These are phyloP conservation scores for Myoxocephalus aenaeus DNA, from an alignment of 2,797 vertebrate genomes.

Conservation along the genomic window DNA sequence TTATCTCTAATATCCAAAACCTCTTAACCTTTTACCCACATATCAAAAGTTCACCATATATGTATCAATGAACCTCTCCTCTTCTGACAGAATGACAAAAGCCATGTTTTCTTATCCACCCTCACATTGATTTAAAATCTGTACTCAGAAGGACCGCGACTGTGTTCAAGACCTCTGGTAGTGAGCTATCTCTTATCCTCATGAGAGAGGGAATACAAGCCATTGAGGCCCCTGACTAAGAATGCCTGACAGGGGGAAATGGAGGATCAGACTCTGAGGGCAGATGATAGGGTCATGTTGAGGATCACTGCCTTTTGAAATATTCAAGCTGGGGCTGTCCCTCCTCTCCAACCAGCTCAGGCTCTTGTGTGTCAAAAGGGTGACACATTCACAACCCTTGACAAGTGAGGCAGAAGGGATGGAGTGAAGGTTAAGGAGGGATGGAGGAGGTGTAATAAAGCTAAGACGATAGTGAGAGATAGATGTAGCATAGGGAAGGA, in stretches of 20 bases:
- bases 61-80: slow-evolving; percentile 6
- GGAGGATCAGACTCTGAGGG: slow-evolving; percentile 60
- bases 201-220: slow-evolving; percentile 55
- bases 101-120: slow-evolving; percentile 24
- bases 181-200: slow-evolving; percentile 44
- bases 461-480: slow-evolving; percentile 7
- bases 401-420: slow-evolving; percentile 56
- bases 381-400: slow-evolving; percentile 49
- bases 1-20: slow-evolving; percentile 38
- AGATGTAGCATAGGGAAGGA: slow-evolving; percentile 18
- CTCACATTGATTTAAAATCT: slow-evolving; percentile 45
- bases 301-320: slow-evolving; percentile 73
- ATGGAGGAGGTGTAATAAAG: slow-evolving; percentile 36
- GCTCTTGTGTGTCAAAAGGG: slow-evolving; percentile 51
- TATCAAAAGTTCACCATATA: slow-evolving; percentile 4
- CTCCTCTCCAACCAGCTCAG: slow-evolving; percentile 38
- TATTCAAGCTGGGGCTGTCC: slow-evolving; percentile 66
- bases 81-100: slow-evolving; percentile 23
- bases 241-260: slow-evolving; percentile 62
- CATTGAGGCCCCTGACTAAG: slow-evolving; percentile 31
- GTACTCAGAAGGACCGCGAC: slow-evolving; percentile 20
- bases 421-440: slow-evolving; percentile 44
- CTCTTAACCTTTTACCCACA: slow-evolving; percentile 29
- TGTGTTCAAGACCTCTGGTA: slow-evolving; percentile 48
- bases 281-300: slow-evolving; percentile 62